Base-by-base conservation (phyloP, 2,113 vertebrate genomes). In the Serinus canaria region DNA sequence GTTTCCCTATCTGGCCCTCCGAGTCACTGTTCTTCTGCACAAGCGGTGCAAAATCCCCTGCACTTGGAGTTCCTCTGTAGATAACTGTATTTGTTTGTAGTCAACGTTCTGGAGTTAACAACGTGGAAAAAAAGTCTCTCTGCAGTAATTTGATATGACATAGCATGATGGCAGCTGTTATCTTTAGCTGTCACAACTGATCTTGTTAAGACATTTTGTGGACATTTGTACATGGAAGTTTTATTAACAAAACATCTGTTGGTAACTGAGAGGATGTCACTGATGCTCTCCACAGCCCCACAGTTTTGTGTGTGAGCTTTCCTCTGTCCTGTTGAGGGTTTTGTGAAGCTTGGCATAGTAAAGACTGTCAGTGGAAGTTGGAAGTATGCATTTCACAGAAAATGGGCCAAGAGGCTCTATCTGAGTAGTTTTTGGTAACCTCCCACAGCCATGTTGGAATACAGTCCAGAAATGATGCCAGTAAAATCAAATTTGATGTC, bases 141-240 rank as follows among this genome's bases (percentile, higher is more conserved):
- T 92, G 94, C 81, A 75, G 96, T 97, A 87, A 97, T 93, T 64
- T 88, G 96, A 94, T 83, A 87, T 85, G 67, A 92, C 89, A 74
- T 47, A 86, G 87, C 89, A 90, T 70, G 83, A 62, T 94, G 94
- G 92, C 94, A 94, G 87, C 96, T 95, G 92, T 98, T 98, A 98
- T 98, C 97, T 97, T 95, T 87, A 96, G 83, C 97, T 98, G 98
- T 98, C 97, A 97, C 81, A 96, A 94, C 92, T 97, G 95, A 96
- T 98, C 95, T 96, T 97, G 96, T 94, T 92, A 95, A 96, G 94
- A 94, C 97, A 90, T 96, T 91, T 94, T 89, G 94, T 93, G 90
- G 97, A 98, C 94, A 73, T 97, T 97, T 97, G 97, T 98, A 95
- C 97, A 97, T 95, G 96, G 94, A 96, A 97, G 96, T 97, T 96